Percentiles rank a stretch among this genome's conserved stretches.
Evolutionary conservation across 2,888 invertebrate species (phyloP).

Genomic region (Trachelus tabidus): DNA sequence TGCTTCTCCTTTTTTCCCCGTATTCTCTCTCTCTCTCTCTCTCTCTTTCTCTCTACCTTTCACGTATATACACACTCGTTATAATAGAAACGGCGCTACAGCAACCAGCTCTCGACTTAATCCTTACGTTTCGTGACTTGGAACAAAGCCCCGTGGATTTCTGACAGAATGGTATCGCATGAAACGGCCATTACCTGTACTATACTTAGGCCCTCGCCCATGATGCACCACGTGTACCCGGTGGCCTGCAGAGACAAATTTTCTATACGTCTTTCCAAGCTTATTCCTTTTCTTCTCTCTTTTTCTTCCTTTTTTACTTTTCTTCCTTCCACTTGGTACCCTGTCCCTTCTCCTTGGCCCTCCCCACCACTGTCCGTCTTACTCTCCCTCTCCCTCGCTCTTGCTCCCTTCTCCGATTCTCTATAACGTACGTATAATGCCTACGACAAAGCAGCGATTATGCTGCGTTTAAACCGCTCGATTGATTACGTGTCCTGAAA

Average conservation of each 20-base stretch:
- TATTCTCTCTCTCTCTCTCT: neutral
- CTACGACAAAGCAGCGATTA: constrained; percentile 50
- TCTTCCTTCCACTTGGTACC: neutral
- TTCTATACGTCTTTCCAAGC: constrained; percentile 15
- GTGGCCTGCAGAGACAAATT: neutral
- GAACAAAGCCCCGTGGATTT: constrained; percentile 65
- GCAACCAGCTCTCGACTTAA: constrained; percentile 56
- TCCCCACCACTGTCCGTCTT: neutral
- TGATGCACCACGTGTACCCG: constrained; percentile 22
- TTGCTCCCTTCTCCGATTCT: neutral
- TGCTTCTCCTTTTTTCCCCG: neutral
- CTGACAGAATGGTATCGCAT: constrained; percentile 64
- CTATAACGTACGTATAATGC: neutral
- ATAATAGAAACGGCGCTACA: neutral
- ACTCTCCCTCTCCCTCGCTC: neutral
- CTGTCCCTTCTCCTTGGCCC: neutral
- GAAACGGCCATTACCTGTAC: constrained; percentile 61
- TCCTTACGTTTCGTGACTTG: constrained; percentile 65
- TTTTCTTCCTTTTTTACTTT: neutral
- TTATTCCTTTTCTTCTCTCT: neutral
- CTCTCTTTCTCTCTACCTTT: too few species aligned
- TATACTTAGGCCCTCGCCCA: constrained; percentile 22
- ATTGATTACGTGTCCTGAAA: constrained; percentile 51
- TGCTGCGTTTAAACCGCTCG: constrained; percentile 52
- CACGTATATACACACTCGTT: neutral